These are phyloP conservation scores for Gavialis gangeticus DNA, from an alignment of 2,113 vertebrate genomes.

Conservation along the genomic window DNA sequence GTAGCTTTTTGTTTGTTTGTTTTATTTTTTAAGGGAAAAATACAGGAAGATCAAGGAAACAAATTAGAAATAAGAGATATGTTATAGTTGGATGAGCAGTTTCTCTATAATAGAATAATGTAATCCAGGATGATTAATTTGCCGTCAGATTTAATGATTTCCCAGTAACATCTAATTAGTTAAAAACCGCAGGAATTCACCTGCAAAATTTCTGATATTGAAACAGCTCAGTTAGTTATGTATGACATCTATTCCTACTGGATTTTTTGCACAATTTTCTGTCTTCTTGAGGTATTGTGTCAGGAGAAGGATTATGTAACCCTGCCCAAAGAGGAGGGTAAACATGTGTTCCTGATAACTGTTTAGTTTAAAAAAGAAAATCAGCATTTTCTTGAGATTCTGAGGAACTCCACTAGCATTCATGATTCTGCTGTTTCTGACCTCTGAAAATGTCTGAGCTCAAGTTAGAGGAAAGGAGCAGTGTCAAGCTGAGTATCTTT, in stretches of 20 bases:
- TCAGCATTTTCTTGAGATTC: background rate
- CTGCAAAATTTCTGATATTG: background rate
- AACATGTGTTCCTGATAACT: background rate
- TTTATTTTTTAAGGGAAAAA: background rate
- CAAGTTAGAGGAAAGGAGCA: no score
- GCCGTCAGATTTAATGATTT: background rate
- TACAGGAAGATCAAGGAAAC: background rate
- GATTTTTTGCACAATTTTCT: background rate
- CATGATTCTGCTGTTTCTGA: background rate
- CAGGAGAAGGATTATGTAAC: background rate
- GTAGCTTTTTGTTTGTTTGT: background rate
- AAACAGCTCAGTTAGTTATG: background rate
- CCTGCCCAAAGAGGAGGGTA: background rate
- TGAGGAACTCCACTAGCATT: background rate
- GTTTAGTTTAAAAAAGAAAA: background rate
- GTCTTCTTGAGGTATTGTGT: background rate
- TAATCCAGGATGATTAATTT: background rate
- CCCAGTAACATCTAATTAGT: background rate
- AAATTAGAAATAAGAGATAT: background rate
- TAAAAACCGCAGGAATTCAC: background rate
- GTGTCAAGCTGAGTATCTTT: background rate
- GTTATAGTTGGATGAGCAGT: background rate
- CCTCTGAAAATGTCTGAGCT: no score
- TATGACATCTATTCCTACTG: background rate
- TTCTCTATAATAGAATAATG: background rate